phyloP scores from a whole-genome alignment of 2,113 vertebrate genomes.

The Rhizomys pruinosus region DNA sequence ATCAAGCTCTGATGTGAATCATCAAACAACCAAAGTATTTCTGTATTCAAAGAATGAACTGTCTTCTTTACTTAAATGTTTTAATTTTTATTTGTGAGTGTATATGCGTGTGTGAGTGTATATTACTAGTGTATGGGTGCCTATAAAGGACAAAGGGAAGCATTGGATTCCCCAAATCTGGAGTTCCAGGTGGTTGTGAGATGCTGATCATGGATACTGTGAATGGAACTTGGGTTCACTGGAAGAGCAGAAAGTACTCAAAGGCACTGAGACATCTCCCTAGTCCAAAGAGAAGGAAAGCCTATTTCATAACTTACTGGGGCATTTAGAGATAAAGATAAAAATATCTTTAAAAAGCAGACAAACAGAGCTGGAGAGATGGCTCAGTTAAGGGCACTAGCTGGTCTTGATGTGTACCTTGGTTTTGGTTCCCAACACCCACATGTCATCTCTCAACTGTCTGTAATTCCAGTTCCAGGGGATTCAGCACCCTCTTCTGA shows the following conservation, averaged over 20 bases:
- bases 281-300: neutral
- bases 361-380: no score
- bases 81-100: no score
- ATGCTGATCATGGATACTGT: neutral
- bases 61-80: neutral
- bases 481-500: no score
- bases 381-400: no score
- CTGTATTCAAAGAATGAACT: neutral
- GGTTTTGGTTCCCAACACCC: no score
- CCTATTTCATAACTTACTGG: neutral
- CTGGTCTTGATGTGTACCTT: no score
- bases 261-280: neutral
- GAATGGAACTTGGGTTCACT: neutral
- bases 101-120: neutral
- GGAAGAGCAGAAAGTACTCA: no score
- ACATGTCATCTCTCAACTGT: no score
- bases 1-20: neutral
- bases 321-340: neutral
- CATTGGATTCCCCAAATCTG: neutral
- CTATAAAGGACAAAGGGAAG: neutral
- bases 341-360: neutral
- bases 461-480: no score
- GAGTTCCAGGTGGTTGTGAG: neutral
- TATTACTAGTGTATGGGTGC: neutral
- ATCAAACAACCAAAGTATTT: neutral